phyloP scores from a whole-genome alignment of 2,797 vertebrate species.

The Mus spretus region DNA sequence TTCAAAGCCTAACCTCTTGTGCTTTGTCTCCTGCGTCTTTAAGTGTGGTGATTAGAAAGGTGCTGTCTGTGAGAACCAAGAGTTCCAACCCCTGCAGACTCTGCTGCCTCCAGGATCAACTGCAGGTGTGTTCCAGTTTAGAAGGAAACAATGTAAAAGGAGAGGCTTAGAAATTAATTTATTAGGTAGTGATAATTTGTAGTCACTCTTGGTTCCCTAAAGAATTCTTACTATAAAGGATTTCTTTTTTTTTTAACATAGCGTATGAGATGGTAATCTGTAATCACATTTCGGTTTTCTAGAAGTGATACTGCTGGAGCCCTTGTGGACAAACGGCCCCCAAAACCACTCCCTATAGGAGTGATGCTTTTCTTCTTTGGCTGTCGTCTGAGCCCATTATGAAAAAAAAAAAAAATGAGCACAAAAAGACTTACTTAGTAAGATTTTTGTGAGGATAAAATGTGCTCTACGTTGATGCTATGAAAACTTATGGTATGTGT shows the following conservation, averaged over 20 bases:
- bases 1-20: slow-evolving; percentile 19
- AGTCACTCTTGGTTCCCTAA: neutral
- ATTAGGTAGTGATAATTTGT: neutral
- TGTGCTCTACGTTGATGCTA: neutral
- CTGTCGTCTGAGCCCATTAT: slow-evolving; percentile 7
- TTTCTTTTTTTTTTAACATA: slow-evolving; percentile 29
- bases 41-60: neutral
- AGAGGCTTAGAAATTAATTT: slow-evolving; percentile 19
- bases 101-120: neutral
- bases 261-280: slow-evolving; percentile 44
- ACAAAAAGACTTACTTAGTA: slow-evolving; percentile 8
- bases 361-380: neutral
- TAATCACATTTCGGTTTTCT: slow-evolving; percentile 43
- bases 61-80: slow-evolving; percentile 7
- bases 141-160: neutral
- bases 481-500: neutral
- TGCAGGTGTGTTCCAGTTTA: neutral
- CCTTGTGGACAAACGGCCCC: slow-evolving; percentile 1
- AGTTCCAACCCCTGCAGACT: neutral
- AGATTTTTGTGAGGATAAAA: neutral
- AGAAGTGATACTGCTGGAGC: slow-evolving; percentile 31
- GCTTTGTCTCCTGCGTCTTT: neutral
- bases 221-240: slow-evolving; percentile 48
- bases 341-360: neutral
- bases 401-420: slow-evolving; percentile 35